Conservation (phyloP, 2,888 invertebrate species). For the Dermolepida albohirtum region DNA sequence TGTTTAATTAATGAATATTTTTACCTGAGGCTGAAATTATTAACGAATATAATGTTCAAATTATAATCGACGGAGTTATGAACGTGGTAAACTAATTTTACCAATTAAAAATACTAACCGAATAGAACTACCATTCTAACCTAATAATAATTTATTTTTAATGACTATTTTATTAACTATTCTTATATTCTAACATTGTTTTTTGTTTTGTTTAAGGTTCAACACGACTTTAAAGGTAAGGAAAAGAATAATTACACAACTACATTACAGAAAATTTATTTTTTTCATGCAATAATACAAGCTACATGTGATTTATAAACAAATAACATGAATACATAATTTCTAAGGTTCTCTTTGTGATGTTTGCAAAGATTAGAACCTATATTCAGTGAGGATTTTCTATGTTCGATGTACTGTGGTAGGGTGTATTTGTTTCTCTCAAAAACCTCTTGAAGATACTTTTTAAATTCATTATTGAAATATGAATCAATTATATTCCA, state of each 20-base stretch:
- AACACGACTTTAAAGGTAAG: slow-evolving; percentile 11
- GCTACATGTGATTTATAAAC: slow-evolving; percentile 9
- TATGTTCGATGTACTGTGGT: slow-evolving; percentile 23
- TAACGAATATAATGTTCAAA: too few species aligned
- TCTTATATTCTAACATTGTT: too few species aligned
- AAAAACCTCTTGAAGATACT: slow-evolving; percentile 68
- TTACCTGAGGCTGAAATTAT: neutral
- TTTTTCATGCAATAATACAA: neutral
- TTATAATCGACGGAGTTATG: neutral
- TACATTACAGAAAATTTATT: slow-evolving; percentile 3
- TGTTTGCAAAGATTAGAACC: neutral
- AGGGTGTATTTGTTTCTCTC: slow-evolving; percentile 52
- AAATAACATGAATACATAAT: slow-evolving; percentile 15
- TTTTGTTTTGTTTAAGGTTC: neutral
- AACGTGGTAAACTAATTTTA: neutral
- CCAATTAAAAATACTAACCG: slow-evolving; percentile 6
- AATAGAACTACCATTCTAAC: too few species aligned
- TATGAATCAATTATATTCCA: slow-evolving; percentile 81
- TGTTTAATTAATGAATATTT: neutral
- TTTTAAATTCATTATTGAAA: slow-evolving; percentile 78
- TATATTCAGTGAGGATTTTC: neutral
- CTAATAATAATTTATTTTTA: too few species aligned
- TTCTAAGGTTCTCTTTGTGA: neutral
- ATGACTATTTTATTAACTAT: too few species aligned
- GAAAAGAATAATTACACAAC: neutral